Evolutionary conservation across 2,888 invertebrate genomes (phyloP).

Genomic region (Drosophila parthenogenetica): DNA sequence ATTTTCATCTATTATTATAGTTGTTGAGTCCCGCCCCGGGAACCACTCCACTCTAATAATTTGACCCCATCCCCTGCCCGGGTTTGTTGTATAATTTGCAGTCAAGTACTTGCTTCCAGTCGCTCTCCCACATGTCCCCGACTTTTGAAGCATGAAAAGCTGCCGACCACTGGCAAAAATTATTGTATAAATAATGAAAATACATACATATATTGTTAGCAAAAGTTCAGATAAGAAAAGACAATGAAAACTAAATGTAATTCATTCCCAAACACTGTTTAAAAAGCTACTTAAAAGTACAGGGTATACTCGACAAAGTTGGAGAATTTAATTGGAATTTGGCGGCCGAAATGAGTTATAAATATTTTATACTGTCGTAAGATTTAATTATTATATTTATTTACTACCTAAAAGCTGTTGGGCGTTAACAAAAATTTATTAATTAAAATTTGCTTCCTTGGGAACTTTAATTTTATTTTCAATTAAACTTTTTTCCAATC

Average conservation of each 20-base stretch:
- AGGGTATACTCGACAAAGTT: slow-evolving; percentile 27
- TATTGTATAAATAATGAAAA: slow-evolving; percentile 41
- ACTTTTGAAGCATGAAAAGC: slow-evolving; percentile 53
- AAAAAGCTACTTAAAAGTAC: background rate
- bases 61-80: slow-evolving; percentile 4
- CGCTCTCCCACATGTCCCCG: slow-evolving; percentile 62
- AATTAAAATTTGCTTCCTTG: no score
- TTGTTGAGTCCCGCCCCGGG: slow-evolving; percentile 43
- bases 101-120: slow-evolving; percentile 40
- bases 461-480: background rate
- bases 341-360: no score
- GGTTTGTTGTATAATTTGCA: slow-evolving; percentile 65
- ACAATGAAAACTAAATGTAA: slow-evolving; percentile 51
- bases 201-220: slow-evolving; percentile 21
- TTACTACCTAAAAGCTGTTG: no score
- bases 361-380: no score
- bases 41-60: background rate
- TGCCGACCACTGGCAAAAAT: slow-evolving; percentile 62
- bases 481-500: no score
- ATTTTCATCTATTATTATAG: slow-evolving; percentile 76
- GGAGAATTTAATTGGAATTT: background rate
- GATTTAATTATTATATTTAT: no score
- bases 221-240: slow-evolving; percentile 47
- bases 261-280: slow-evolving; percentile 36
- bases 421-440: no score